Conservation (phyloP, 1,140 invertebrate genomes). For the Gonioctena quinquepunctata region DNA sequence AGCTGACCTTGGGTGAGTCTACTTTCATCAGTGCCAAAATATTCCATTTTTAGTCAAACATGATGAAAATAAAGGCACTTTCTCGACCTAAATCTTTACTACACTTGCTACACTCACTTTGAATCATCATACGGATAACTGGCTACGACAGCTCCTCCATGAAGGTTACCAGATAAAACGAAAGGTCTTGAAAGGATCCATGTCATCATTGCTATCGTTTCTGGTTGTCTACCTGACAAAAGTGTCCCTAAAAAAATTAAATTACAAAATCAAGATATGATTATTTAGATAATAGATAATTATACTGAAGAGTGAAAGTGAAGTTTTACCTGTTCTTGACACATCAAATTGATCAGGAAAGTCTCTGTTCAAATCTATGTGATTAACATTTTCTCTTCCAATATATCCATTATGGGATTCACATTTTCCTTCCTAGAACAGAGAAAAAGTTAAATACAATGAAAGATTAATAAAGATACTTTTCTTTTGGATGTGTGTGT, state of each 20-base stretch:
- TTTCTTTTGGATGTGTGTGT: no score
- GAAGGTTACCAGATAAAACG: conserved; percentile 88
- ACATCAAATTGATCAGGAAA: conserved; percentile 85
- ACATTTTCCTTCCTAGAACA: conserved; percentile 75
- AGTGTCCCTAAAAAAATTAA: conserved; percentile 38
- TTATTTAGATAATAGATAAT: no score
- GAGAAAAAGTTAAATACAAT: neutral
- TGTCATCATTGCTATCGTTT: conserved; percentile 89
- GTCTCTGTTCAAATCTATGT: conserved; percentile 83
- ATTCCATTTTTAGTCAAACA: no score
- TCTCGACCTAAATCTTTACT: neutral
- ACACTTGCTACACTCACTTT: conserved; percentile 58
- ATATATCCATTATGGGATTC: conserved; percentile 66
- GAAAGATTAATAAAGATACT: no score
- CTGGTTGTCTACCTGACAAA: conserved; percentile 71
- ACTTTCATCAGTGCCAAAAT: no score
- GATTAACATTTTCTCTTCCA: conserved; percentile 79
- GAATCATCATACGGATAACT: conserved; percentile 89
- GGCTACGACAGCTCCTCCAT: conserved; percentile 89
- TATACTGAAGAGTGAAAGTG: no score
- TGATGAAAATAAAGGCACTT: conserved; percentile 5
- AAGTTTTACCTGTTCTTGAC: conserved; percentile 36
- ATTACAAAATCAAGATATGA: no score
- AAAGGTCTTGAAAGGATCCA: conserved; percentile 87
- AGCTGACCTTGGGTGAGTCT: no score